Conservation (phyloP, 2,888 invertebrate genomes). For the Nymphalis urticae region DNA sequence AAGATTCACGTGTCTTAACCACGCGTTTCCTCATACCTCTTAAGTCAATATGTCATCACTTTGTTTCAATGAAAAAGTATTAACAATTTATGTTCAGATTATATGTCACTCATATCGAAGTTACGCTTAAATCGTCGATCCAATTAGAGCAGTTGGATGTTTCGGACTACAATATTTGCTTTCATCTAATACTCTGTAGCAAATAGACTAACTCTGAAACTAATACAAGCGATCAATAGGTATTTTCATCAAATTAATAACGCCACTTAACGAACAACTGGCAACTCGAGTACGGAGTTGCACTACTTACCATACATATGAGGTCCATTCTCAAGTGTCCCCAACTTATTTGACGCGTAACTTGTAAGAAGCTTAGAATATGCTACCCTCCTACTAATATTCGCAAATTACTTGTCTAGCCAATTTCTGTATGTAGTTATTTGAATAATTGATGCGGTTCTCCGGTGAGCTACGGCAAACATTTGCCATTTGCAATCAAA, state of each 20-base stretch:
- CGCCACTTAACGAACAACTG: conserved; percentile 55
- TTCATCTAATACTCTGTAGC: conserved; percentile 29
- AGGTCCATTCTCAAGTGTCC: conserved; percentile 54
- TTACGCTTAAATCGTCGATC: conserved; percentile 22
- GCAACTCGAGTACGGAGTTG: conserved; percentile 48
- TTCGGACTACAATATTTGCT: conserved; percentile 34
- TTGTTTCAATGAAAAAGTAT: too few species aligned
- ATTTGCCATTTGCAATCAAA: conserved; percentile 76
- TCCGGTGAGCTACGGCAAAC: conserved; percentile 67
- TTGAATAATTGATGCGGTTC: conserved; percentile 70
- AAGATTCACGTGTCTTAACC: too few species aligned
- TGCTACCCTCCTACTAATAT: conserved; percentile 58
- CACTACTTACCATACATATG: conserved; percentile 52
- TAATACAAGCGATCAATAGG: conserved; percentile 55
- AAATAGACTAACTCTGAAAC: conserved; percentile 36
- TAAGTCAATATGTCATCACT: too few species aligned
- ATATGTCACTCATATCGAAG: conserved; percentile 22
- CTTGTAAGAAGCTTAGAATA: conserved; percentile 75
- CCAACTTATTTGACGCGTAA: conserved; percentile 65
- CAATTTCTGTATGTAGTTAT: conserved; percentile 66
- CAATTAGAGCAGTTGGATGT: conserved; percentile 27
- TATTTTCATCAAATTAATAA: conserved; percentile 66
- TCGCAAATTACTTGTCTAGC: conserved; percentile 68
- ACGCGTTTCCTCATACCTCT: too few species aligned
- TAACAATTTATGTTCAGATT: too few species aligned